Conservation (phyloP, 2,113 vertebrate species). For the cattle (Bos taurus) region DNA sequence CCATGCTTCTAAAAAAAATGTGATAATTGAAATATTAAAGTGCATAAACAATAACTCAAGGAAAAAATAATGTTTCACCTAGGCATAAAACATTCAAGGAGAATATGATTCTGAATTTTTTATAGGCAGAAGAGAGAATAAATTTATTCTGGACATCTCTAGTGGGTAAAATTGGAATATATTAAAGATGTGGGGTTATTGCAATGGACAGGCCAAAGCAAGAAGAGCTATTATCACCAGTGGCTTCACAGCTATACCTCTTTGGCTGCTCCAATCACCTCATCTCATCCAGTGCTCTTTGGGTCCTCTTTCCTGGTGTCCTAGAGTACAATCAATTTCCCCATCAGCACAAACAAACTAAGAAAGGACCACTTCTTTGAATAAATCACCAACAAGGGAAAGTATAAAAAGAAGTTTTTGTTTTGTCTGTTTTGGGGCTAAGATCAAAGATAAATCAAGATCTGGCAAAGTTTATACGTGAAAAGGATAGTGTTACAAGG, state of each 20-base stretch:
- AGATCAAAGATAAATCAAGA: background rate
- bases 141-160: background rate
- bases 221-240: background rate
- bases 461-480: background rate
- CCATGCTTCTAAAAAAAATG: background rate
- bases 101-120: background rate
- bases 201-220: background rate
- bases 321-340: background rate
- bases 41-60: background rate
- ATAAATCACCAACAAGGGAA: background rate
- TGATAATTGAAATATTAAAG: background rate
- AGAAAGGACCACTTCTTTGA: background rate
- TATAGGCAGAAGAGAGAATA: background rate
- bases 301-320: background rate
- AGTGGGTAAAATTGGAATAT: background rate
- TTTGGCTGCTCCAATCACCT: background rate
- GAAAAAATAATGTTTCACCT: background rate
- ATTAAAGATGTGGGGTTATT: background rate
- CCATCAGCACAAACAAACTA: background rate
- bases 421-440: background rate
- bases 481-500: background rate
- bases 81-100: background rate
- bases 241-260: background rate
- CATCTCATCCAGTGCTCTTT: background rate
- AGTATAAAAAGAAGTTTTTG: background rate